A percentile compares a stretch with the other conserved stretches of the same genome.
Evolutionary conservation across 1,140 invertebrate genomes (phyloP).

Genomic region (Drosophila nebulosa): DNA sequence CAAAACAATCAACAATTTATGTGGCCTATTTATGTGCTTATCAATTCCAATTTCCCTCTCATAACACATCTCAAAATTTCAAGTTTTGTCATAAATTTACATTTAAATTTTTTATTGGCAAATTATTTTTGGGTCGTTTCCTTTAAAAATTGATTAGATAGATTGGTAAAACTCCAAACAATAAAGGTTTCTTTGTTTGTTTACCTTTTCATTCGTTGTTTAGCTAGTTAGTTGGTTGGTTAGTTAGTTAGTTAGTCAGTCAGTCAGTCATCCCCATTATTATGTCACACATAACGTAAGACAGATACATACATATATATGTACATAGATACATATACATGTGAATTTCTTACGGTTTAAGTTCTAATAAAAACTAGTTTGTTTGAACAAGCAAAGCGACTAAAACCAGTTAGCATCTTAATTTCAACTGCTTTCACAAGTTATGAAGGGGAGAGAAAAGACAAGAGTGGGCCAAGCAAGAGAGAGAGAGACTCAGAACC

Average conservation of each 20-base stretch:
- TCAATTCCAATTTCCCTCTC: too few relatives aligned
- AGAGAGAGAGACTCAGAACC: neutral
- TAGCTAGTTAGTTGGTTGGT: neutral
- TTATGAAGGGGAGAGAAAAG: neutral
- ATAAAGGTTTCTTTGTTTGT: neutral
- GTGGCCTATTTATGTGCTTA: too few relatives aligned
- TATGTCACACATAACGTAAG: neutral
- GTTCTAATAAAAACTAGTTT: neutral
- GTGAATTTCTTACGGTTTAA: neutral
- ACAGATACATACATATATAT: too few relatives aligned
- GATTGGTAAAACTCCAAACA: neutral
- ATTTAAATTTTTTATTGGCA: too few relatives aligned
- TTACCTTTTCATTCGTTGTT: neutral
- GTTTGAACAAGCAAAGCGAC: neutral
- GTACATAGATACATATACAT: neutral
- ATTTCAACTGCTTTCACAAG: conserved; percentile 9
- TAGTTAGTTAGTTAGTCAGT: neutral
- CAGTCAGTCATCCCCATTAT: neutral
- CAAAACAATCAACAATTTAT: too few relatives aligned
- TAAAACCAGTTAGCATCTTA: conserved; percentile 7
- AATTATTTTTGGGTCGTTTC: too few relatives aligned
- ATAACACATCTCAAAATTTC: too few relatives aligned
- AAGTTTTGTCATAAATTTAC: too few relatives aligned
- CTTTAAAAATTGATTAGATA: too few relatives aligned
- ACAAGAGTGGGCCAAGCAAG: neutral